A percentile compares a stretch with the other conserved stretches of the same genome.
phyloP scores from a whole-genome alignment of 2,113 vertebrate species.

The Chloropsis hardwickii region DNA sequence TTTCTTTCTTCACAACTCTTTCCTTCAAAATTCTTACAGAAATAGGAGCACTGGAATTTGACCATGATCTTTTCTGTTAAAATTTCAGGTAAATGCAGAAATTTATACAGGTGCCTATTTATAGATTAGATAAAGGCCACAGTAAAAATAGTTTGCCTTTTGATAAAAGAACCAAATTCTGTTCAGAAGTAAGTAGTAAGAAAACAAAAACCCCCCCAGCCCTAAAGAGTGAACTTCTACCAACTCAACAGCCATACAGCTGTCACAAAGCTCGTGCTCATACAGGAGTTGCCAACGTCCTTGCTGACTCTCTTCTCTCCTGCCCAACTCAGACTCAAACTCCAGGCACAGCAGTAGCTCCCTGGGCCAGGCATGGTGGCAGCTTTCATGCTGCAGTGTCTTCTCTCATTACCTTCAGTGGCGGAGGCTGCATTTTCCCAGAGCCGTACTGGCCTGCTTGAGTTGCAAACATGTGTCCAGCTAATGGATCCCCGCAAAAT shows the following conservation, averaged over 20 bases:
- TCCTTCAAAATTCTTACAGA: neutral
- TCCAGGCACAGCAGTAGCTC: neutral
- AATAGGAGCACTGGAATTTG: neutral
- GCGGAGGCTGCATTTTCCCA: constrained; percentile 58
- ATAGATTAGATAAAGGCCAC: neutral
- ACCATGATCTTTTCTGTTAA: neutral
- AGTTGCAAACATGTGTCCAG: constrained; percentile 66
- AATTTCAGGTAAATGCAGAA: neutral
- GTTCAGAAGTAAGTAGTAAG: neutral
- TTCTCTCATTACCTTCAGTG: constrained; percentile 78
- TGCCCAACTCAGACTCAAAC: neutral
- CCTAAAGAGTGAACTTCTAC: neutral
- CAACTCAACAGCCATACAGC: neutral
- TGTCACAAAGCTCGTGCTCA: neutral
- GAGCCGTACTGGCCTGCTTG: constrained; percentile 77
- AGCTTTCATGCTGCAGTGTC: neutral
- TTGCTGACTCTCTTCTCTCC: neutral
- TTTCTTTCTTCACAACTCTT: neutral
- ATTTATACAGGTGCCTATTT: fast-evolving
- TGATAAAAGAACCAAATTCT: neutral
- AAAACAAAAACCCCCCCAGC: neutral
- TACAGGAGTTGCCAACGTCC: neutral
- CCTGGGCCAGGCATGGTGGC: neutral
- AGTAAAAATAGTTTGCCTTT: neutral
- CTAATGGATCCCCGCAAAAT: constrained; percentile 73